These are phyloP conservation scores for Galemys pyrenaicus DNA, from an alignment of 2,113 vertebrate genomes.

Conservation along the genomic window DNA sequence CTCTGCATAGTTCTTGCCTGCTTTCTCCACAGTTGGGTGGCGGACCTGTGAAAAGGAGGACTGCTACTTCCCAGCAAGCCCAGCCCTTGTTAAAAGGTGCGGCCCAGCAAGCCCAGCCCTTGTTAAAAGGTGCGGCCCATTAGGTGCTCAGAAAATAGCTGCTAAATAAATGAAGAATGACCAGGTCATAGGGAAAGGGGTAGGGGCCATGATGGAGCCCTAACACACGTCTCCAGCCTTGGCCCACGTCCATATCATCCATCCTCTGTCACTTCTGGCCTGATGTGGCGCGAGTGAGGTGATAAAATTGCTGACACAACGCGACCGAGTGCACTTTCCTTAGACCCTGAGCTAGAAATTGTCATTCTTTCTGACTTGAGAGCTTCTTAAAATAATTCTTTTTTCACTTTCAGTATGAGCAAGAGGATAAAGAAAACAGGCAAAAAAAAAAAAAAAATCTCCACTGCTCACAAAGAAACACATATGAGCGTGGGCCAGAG, in stretches of 20 bases:
- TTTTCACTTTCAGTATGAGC: neutral
- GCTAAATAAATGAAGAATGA: neutral
- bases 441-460: neutral
- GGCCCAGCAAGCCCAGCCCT: neutral
- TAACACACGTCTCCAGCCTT: too few relatives aligned
- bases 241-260: too few relatives aligned
- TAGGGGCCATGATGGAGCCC: neutral
- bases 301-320: neutral
- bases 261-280: too few relatives aligned
- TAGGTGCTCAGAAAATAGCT: neutral
- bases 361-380: neutral
- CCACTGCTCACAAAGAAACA: neutral
- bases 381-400: neutral
- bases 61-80: rapidly evolving
- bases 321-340: neutral
- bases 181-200: neutral
- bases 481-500: neutral
- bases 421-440: neutral
- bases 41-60: neutral
- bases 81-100: neutral
- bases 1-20: neutral
- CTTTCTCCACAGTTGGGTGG: neutral
- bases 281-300: too few relatives aligned
- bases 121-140: neutral
- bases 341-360: neutral